A percentile compares a stretch with the other conserved stretches of the same genome.
phyloP scores from a whole-genome alignment of 2,113 vertebrate species.

The Argyrosomus japonicus region DNA sequence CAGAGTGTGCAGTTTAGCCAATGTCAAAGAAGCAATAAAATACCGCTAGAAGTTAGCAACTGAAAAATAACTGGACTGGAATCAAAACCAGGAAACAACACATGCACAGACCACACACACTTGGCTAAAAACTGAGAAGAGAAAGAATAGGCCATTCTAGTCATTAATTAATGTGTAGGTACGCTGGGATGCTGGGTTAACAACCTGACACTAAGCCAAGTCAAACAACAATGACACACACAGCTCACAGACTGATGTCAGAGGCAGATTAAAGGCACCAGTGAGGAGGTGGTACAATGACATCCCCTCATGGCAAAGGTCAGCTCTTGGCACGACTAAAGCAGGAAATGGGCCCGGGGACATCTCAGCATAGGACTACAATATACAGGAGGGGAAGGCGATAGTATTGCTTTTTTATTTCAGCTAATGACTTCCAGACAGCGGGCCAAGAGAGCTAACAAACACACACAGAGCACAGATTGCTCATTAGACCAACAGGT shows the following conservation, averaged over 20 bases:
- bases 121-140: background rate
- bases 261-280: conserved; percentile 51
- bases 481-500: conserved; percentile 78
- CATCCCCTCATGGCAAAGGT: conserved; percentile 65
- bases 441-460: conserved; percentile 27
- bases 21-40: conserved; percentile 15
- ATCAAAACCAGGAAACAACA: background rate
- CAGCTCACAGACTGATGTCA: conserved; percentile 49
- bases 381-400: conserved; percentile 45
- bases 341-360: conserved; percentile 29
- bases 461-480: conserved; percentile 52
- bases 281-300: conserved; percentile 52
- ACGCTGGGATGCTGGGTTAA: conserved; percentile 44
- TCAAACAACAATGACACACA: conserved; percentile 56
- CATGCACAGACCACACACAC: conserved; percentile 8
- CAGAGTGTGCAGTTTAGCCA: background rate
- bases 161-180: conserved; percentile 50
- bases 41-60: background rate
- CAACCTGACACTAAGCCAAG: conserved; percentile 52
- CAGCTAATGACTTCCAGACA: conserved; percentile 73
- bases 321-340: conserved; percentile 40
- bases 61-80: conserved; percentile 29
- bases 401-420: conserved; percentile 56
- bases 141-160: conserved; percentile 26
- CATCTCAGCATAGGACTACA: conserved; percentile 27